These are phyloP conservation scores for Aldabrachelys gigantea DNA, from an alignment of 2,113 vertebrate species.

Conservation along the genomic window DNA sequence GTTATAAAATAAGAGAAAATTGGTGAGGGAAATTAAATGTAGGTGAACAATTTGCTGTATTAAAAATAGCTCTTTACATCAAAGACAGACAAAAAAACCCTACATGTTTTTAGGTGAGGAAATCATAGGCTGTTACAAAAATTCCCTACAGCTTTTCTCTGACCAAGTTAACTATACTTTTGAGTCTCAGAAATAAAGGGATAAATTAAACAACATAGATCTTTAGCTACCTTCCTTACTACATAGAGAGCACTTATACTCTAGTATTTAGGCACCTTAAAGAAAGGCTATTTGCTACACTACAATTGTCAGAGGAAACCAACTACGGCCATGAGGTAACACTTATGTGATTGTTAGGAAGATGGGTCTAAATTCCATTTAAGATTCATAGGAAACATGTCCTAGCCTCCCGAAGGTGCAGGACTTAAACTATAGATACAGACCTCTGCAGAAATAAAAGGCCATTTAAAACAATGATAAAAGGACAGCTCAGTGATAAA, in stretches of 20 bases:
- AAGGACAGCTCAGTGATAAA: neutral
- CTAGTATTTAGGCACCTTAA: neutral
- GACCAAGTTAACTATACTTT: neutral
- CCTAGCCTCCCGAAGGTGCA: neutral
- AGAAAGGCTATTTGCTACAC: neutral
- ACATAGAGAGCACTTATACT: neutral
- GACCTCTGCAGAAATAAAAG: neutral
- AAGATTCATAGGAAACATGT: neutral
- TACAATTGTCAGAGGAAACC: neutral
- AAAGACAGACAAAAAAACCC: neutral
- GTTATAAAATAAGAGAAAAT: neutral
- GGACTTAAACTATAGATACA: neutral
- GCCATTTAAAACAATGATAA: neutral
- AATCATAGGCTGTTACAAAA: neutral
- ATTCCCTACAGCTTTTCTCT: neutral
- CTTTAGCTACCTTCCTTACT: neutral
- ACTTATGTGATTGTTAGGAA: neutral
- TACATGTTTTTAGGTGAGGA: no score
- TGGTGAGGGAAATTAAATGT: neutral
- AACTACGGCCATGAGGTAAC: neutral
- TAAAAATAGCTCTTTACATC: neutral
- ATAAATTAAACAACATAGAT: neutral
- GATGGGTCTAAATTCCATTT: neutral
- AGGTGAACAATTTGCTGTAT: neutral
- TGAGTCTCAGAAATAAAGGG: neutral